Evolutionary conservation across 2,888 invertebrate genomes (phyloP), one percentile per base, ranked within the genome.

Genomic region (Tetragonula carbonaria): DNA sequence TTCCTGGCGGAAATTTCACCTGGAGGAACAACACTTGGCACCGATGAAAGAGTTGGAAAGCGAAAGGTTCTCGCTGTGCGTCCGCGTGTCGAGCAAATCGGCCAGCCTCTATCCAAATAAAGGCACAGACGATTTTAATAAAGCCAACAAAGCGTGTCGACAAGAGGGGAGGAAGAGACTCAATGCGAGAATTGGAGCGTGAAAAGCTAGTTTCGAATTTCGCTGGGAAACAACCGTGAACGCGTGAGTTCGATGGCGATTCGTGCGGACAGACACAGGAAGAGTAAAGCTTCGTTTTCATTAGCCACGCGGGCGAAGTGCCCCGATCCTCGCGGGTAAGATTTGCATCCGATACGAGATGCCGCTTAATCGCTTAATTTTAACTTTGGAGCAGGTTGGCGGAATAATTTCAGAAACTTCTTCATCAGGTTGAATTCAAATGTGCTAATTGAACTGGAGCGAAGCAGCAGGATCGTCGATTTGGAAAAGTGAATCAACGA

Each of bases 1-100:
- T 55, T 59, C 53, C 67, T 62, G 21, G 51, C 62, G 59, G 16
- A 74, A 80, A 65, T 74, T 28, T 55, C 57, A 38, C 18, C 28
- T 18, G 55, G 28, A 55, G 51, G 57, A 66, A 65, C 63, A 59
- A 65, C 63, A 53, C 71, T 81, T 82, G 80, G 57, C 73, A 70
- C 38, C 68, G 73, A 28, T 11, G 57, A 65, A 18, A 50, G 59
- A 14, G 33, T 33, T 55, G 8, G 50, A 57, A 51, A 57, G 23
- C 11, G 16, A 21, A 45, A 28, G 21, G 67, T 57, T 72, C 63
- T 38, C 33, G 16, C 6, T 18, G 23, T 62, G 4, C 50, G 14
- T 16, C 21, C n/a, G 13, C 51, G 51, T 51, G 13, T 2, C 51
- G 28, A 5, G 18, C 53, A 8, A 45, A 38, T 57, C 50, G 33